Evolutionary conservation across 2,797 vertebrate species (phyloP).

Genomic region (Nyctalus aviator): DNA sequence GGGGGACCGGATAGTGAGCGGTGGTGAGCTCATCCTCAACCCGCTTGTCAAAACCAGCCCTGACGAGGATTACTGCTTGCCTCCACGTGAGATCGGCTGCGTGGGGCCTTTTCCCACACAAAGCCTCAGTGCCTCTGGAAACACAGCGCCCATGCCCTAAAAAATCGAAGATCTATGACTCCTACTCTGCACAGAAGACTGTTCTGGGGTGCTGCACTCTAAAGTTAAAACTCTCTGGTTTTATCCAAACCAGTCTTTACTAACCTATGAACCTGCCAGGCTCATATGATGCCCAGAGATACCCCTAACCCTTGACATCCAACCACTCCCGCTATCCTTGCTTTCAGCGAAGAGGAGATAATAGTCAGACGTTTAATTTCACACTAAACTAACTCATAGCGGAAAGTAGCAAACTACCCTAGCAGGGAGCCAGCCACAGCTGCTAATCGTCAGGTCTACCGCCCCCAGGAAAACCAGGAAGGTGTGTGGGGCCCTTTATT

Average conservation of each 20-base stretch:
- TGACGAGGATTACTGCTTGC: not conserved
- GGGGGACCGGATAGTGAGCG: accelerated
- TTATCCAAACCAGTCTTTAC: not conserved
- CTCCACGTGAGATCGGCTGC: not conserved
- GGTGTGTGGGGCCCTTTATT: conserved; percentile 56
- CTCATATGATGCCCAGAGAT: not conserved
- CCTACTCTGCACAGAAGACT: not conserved
- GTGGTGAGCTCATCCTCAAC: not conserved
- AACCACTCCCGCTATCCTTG: not conserved
- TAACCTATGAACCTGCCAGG: not conserved
- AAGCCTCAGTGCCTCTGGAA: conserved; percentile 21
- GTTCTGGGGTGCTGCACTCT: not conserved
- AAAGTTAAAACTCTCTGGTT: conserved; percentile 34
- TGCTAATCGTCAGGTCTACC: not conserved
- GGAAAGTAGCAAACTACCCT: conserved; percentile 6
- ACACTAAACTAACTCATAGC: conserved; percentile 14
- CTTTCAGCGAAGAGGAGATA: not conserved
- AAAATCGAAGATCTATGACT: not conserved
- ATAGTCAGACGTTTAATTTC: not conserved
- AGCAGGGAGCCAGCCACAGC: not conserved
- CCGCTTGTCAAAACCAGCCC: not conserved
- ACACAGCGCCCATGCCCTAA: not conserved
- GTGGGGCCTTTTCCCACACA: conserved; percentile 16
- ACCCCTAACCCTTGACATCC: not conserved
- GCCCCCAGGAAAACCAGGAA: not conserved